These are phyloP conservation scores for Myiagra hebetior DNA, from an alignment of 2,113 vertebrate species.

Conservation along the genomic window DNA sequence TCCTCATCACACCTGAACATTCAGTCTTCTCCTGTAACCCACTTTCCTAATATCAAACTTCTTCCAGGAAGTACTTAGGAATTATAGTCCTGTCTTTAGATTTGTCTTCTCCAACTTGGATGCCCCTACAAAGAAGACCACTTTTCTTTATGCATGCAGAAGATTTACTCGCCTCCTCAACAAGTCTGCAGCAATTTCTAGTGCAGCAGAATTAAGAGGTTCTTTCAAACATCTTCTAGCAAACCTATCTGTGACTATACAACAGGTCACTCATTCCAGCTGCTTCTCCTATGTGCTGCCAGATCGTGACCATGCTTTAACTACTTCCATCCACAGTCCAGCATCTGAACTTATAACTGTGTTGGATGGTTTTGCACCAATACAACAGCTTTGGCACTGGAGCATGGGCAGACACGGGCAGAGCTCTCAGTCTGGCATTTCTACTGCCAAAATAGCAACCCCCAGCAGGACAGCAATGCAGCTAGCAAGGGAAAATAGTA, in stretches of 20 bases:
- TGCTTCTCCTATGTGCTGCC: not conserved
- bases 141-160: not conserved
- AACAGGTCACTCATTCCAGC: not conserved
- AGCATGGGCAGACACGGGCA: rapidly evolving
- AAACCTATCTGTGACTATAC: not conserved
- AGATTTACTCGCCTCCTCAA: not conserved
- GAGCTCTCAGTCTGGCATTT: not conserved
- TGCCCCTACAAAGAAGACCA: not conserved
- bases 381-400: not conserved
- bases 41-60: not conserved
- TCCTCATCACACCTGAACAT: not conserved
- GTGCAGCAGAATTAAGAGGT: not conserved
- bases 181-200: not conserved
- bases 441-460: not conserved
- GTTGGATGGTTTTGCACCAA: not conserved
- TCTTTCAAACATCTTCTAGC: not conserved
- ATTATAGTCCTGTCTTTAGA: not conserved
- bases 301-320: rapidly evolving
- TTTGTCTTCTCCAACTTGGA: not conserved
- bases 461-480: not conserved
- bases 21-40: not conserved
- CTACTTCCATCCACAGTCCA: not conserved
- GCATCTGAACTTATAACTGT: not conserved
- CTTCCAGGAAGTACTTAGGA: not conserved
- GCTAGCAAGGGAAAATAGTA: not conserved